Base-by-base conservation (phyloP, 2,888 invertebrate species). In the Apocheima hispidaria region DNA sequence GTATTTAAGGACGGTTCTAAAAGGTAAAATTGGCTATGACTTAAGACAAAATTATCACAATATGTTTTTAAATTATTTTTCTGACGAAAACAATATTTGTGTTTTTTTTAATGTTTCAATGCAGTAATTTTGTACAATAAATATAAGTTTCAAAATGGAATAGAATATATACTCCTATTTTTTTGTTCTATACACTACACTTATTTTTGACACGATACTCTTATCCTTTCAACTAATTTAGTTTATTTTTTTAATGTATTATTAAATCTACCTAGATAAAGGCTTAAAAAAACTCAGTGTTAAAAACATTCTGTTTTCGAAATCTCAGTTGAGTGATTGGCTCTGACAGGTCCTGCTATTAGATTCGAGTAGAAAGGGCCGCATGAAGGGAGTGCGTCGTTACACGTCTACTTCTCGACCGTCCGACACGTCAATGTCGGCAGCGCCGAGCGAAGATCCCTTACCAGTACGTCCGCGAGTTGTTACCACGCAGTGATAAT, bases 261-360 rank as follows among this genome's bases (percentile, higher is more conserved):
- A 2, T 18, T 21, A 21, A 21, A 12, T 10, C n/a, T n/a, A n/a
- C n/a, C n/a, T n/a, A n/a, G n/a, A n/a, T n/a, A n/a, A n/a, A n/a
- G n/a, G n/a, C n/a, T n/a, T n/a, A n/a, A n/a, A n/a, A 21, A 35
- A n/a, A 7, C 0, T 36, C 35, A 35, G 14, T 35, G 35, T 35
- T 35, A 21, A 35, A 49, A 21, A 4, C 12, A 30, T 35, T 38
- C 9, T 33, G n/a, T 41, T 60, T 62, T 59, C 55, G 66, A 69
- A 65, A 75, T 68, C 77, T 82, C 74, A 85, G 79, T 78, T 69
- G 78, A 62, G 73, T 71, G 78, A 90, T 92, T 92, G 91, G 90
- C 87, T 83, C 81, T 88, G 78, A 86, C 92, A 92, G 92, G 92
- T 92, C 86, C 91, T 92, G 87, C 86, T 92, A 81, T 92, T 92